Evolutionary conservation across 64 coral and sea anemone species (phyloP).

Genomic region (Cladopsammia gracilis): DNA sequence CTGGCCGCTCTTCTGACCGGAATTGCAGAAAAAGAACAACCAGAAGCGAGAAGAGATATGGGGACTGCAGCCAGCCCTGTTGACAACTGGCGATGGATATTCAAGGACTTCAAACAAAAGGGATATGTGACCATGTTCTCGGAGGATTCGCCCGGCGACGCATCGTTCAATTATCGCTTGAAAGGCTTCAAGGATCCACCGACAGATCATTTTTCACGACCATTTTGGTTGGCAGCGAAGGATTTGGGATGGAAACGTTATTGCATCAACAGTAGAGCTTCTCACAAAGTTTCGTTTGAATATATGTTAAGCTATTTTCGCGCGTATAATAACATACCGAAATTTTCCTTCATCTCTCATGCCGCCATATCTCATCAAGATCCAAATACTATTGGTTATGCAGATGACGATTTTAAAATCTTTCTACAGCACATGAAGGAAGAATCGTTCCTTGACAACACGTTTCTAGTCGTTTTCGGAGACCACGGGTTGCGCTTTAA

Average conservation of each 20-base stretch:
- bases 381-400: slow-evolving; percentile 61
- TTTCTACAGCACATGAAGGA: slow-evolving; percentile 66
- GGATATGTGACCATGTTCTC: slow-evolving; percentile 84
- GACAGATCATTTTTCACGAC: slow-evolving; percentile 81
- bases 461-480: slow-evolving; percentile 62
- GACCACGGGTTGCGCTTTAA: slow-evolving; percentile 72
- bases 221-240: slow-evolving; percentile 80
- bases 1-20: slow-evolving; percentile 87
- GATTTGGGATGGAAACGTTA: slow-evolving; percentile 24
- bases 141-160: slow-evolving; percentile 60
- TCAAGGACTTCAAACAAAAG: slow-evolving; percentile 70
- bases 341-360: slow-evolving; percentile 66
- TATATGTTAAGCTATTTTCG: slow-evolving; percentile 77
- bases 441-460: slow-evolving; percentile 62
- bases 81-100: slow-evolving; percentile 86
- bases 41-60: slow-evolving; percentile 74
- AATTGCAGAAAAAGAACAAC: slow-evolving; percentile 71
- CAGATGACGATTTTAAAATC: slow-evolving; percentile 65
- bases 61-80: slow-evolving; percentile 57
- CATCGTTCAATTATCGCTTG: slow-evolving; percentile 76
- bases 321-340: slow-evolving; percentile 63
- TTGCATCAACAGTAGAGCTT: slow-evolving; percentile 55
- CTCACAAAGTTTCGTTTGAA: slow-evolving; percentile 65
- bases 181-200: slow-evolving; percentile 76
- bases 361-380: slow-evolving; percentile 66